Evolutionary conservation across 2,888 invertebrate genomes (phyloP).

Genomic region (Lasioglossum vierecki): DNA sequence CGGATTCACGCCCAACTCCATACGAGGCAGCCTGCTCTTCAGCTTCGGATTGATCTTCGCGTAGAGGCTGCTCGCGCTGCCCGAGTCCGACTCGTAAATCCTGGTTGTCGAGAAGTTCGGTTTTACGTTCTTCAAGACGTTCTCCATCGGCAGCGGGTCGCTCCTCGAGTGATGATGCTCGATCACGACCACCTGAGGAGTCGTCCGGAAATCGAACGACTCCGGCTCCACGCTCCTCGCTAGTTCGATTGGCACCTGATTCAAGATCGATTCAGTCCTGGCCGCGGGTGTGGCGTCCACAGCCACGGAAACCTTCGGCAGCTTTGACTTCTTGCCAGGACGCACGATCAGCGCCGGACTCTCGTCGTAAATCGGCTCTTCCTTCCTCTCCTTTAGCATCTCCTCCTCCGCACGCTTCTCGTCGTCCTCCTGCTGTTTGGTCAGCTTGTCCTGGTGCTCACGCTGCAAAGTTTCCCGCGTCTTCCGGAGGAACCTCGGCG

Average conservation of each 20-base stretch:
- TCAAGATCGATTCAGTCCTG: conserved; percentile 89
- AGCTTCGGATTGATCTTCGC: conserved; percentile 80
- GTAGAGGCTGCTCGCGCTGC: conserved; percentile 80
- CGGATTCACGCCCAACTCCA: conserved; percentile 36
- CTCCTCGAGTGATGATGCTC: conserved; percentile 83
- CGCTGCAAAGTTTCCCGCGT: conserved; percentile 81
- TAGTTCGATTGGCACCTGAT: conserved; percentile 91
- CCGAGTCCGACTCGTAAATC: conserved; percentile 81
- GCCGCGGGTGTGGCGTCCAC: conserved; percentile 92
- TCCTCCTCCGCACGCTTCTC: conserved; percentile 70
- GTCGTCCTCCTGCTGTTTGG: conserved; percentile 78
- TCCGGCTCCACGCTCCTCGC: conserved; percentile 84
- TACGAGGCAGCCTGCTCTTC: conserved; percentile 75
- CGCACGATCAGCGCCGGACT: conserved; percentile 77
- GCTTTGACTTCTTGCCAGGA: conserved; percentile 84
- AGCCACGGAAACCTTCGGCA: conserved; percentile 90
- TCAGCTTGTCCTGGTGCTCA: conserved; percentile 80
- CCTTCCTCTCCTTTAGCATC: conserved; percentile 63
- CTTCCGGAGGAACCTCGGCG: conserved; percentile 88
- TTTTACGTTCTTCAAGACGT: conserved; percentile 77
- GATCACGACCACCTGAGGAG: conserved; percentile 80
- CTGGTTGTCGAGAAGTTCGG: conserved; percentile 79
- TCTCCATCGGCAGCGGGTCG: conserved; percentile 81
- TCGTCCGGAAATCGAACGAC: conserved; percentile 55
- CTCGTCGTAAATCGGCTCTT: conserved; percentile 79